These are phyloP conservation scores for Tortrix viridana DNA, from an alignment of 2,888 invertebrate genomes.

Conservation along the genomic window DNA sequence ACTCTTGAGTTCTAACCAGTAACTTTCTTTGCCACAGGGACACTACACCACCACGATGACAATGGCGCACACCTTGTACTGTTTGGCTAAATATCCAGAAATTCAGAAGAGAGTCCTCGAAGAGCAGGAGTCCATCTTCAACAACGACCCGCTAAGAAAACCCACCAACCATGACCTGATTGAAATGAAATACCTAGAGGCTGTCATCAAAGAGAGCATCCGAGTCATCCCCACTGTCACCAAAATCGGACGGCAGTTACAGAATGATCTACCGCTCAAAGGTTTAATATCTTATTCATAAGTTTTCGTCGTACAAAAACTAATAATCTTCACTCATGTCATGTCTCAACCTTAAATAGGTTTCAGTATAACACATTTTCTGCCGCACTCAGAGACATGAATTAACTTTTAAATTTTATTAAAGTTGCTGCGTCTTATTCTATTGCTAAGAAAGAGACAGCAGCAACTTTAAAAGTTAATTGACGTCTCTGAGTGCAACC, in stretches of 20 bases:
- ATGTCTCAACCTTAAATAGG: too few species aligned
- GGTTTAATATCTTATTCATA: slow-evolving; percentile 39
- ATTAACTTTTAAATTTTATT: too few species aligned
- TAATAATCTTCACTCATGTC: neutral
- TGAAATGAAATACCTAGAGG: slow-evolving; percentile 56
- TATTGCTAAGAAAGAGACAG: too few species aligned
- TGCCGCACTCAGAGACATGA: too few species aligned
- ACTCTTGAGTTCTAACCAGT: neutral
- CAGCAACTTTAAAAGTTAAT: too few species aligned
- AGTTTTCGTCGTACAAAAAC: neutral
- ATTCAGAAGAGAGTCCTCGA: slow-evolving; percentile 49
- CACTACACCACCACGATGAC: slow-evolving; percentile 54
- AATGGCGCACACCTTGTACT: slow-evolving; percentile 50
- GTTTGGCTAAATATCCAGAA: slow-evolving; percentile 49
- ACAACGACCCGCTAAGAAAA: slow-evolving; percentile 44
- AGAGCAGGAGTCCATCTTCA: slow-evolving; percentile 49
- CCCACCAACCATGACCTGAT: slow-evolving; percentile 48
- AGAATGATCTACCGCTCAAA: slow-evolving; percentile 49
- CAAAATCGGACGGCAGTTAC: slow-evolving; percentile 51
- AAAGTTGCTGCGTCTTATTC: too few species aligned
- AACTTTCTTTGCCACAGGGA: slow-evolving; percentile 41
- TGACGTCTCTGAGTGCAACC: too few species aligned
- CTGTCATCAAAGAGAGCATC: slow-evolving; percentile 53
- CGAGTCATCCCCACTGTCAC: slow-evolving; percentile 52
- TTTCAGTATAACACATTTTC: neutral